Base-by-base conservation (phyloP, 92 coral and sea anemone species). In the Isaurus tuberculatus region DNA sequence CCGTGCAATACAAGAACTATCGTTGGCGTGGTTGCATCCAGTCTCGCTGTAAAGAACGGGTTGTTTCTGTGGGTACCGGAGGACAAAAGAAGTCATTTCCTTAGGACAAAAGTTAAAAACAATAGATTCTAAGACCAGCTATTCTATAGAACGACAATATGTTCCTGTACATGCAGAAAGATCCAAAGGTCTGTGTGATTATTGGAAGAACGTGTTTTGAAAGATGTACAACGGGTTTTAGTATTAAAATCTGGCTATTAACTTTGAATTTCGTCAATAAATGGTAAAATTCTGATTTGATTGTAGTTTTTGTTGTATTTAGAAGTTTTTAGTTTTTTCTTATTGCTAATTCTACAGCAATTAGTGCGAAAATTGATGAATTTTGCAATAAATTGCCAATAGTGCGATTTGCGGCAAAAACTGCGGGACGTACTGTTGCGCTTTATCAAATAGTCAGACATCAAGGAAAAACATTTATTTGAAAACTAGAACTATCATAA, bases 351-450 rank as follows among this genome's bases (percentile, higher is more conserved):
- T 53, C 23, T 53, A 53, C 63, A 53, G 63, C 63, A 53, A 19
- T 53, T 19, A 53, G 63, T 53, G 63, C 23, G 63, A 53, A 53
- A 53, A 53, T 53, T 53, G 63, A 53, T 53, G 63, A 17, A 53
- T 53, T 53, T 23, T 53, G 63, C 63, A 53, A 53, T 53, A n/a
- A 53, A 53, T 53, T 53, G 63, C 63, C 6, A 53, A 53, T 19
- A 53, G 63, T 53, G 63, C 63, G 63, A 53, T 53, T 53, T 53
- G 63, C 63, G 63, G 63, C 63, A 53, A 53, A 53, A 53, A 53
- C 63, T 53, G 63, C 63, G 63, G 63, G 63, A 53, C 63, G 63
- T 53, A 53, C 63, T 53, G 63, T 53, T 53, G 63, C 63, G 63
- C 63, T 53, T 53, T 53, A 53, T 53, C 63, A 53, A 53, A 53